phyloP scores from a whole-genome alignment of 2,888 invertebrate genomes.

The Synanthedon myopaeformis region DNA sequence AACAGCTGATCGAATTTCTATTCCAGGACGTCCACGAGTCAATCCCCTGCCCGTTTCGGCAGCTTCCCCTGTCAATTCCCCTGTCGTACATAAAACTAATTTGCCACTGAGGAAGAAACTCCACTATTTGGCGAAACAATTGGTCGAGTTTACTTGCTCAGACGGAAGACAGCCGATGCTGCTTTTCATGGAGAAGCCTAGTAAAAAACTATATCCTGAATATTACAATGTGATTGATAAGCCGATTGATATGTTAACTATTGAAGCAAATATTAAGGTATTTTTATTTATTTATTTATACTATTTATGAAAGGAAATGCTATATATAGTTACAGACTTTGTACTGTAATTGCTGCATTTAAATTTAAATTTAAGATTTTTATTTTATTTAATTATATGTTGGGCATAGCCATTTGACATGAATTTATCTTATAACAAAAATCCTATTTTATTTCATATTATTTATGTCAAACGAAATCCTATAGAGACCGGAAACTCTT shows the following conservation, averaged over 20 bases:
- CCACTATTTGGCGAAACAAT: conserved; percentile 78
- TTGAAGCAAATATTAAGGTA: conserved; percentile 89
- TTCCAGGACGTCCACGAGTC: conserved; percentile 51
- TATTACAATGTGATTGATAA: conserved; percentile 94
- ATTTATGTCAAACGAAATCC: background rate
- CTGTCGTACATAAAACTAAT: conserved; percentile 41
- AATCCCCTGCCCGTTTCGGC: conserved; percentile 32
- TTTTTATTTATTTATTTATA: conserved; percentile 5
- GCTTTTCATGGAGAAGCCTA: conserved; percentile 96
- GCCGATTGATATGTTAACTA: conserved; percentile 95
- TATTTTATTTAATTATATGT: no score
- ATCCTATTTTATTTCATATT: no score
- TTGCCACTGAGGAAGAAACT: conserved; percentile 83
- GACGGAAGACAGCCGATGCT: conserved; percentile 89
- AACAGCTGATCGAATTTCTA: background rate
- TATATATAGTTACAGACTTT: no score
- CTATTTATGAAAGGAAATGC: no score
- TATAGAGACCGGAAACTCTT: background rate
- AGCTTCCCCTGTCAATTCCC: conserved; percentile 23
- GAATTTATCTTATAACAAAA: no score
- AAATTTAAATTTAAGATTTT: no score
- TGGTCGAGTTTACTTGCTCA: conserved; percentile 60
- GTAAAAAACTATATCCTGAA: conserved; percentile 93
- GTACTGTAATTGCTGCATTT: no score
- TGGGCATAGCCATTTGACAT: no score